Percentiles rank a stretch among this genome's conserved stretches.
Conservation (phyloP, 2,888 invertebrate species). For the Hoplodrina ambigua region DNA sequence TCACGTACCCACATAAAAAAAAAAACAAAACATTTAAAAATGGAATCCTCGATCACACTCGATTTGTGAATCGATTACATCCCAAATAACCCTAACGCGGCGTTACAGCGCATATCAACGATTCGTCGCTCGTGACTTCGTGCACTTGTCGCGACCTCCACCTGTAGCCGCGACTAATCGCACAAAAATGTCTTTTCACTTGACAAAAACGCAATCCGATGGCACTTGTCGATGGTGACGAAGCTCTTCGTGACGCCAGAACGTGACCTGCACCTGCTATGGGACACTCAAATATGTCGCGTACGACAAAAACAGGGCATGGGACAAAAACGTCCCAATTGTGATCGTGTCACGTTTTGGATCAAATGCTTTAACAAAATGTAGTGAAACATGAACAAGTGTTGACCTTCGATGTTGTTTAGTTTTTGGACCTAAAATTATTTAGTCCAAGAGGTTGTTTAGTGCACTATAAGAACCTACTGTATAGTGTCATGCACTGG, state of each 20-base stretch:
- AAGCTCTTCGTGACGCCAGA: constrained; percentile 63
- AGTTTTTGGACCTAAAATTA: constrained; percentile 27
- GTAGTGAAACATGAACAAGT: constrained; percentile 41
- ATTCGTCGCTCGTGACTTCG: constrained; percentile 71
- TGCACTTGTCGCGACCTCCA: constrained; percentile 80
- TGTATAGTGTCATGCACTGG: background rate
- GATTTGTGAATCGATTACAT: constrained; percentile 56
- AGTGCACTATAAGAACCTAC: background rate
- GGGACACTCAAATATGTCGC: constrained; percentile 71
- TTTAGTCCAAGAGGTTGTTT: background rate
- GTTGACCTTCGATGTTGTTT: constrained; percentile 41
- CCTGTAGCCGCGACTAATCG: constrained; percentile 83
- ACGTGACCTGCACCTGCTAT: constrained; percentile 78
- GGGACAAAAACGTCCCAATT: constrained; percentile 62
- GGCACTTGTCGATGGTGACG: constrained; percentile 70
- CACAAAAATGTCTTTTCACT: constrained; percentile 73
- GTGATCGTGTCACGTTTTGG: constrained; percentile 67
- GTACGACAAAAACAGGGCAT: constrained; percentile 61
- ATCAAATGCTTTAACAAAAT: constrained; percentile 45
- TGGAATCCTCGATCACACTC: constrained; percentile 47
- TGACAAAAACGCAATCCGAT: constrained; percentile 69
- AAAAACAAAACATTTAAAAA: constrained; percentile 34
- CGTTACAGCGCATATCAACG: constrained; percentile 52
- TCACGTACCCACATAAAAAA: constrained; percentile 32
- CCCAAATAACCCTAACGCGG: constrained; percentile 49